Percentiles rank a stretch among this genome's conserved stretches.
phyloP scores from a whole-genome alignment of 1,140 invertebrate genomes.

The Drosophila tristis region DNA sequence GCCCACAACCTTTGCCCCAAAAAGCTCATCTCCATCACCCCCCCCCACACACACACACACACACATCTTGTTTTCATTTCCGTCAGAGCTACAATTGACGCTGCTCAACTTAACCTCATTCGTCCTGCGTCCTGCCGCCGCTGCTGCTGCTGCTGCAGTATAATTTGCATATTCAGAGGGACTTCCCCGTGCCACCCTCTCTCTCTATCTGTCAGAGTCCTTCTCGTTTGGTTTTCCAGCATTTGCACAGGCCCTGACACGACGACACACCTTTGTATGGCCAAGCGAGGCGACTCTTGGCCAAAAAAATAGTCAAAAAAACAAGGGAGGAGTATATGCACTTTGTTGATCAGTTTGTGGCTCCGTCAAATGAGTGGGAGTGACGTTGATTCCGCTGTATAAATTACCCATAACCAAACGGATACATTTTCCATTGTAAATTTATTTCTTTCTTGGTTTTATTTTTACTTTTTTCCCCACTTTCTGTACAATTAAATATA shows the following conservation, averaged over 20 bases:
- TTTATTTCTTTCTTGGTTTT: no score
- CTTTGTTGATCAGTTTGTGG: no score
- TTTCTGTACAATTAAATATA: no score
- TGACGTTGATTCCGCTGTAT: no score
- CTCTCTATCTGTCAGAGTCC: slow-evolving; percentile 15
- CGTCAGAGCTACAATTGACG: slow-evolving; percentile 80
- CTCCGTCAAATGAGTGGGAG: no score
- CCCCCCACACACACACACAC: slow-evolving; percentile 9
- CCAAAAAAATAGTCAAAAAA: no score
- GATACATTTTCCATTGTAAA: no score
- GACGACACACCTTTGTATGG: slow-evolving; percentile 45
- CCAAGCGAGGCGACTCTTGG: background rate
- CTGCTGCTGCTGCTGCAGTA: slow-evolving; percentile 59
- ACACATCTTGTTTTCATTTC: slow-evolving; percentile 81
- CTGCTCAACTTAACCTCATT: slow-evolving; percentile 82
- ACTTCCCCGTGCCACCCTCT: slow-evolving; percentile 25
- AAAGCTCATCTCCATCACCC: slow-evolving; percentile 14
- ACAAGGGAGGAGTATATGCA: no score
- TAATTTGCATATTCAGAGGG: slow-evolving; percentile 75
- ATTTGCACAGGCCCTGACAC: slow-evolving; percentile 53
- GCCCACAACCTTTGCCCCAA: background rate
- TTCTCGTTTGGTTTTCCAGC: slow-evolving; percentile 54
- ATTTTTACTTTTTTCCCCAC: no score
- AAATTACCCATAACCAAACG: no score
- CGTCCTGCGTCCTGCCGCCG: slow-evolving; percentile 48